A percentile compares a stretch with the other conserved stretches of the same genome.
These are phyloP conservation scores for Stegodyphus mimosarum DNA, from an alignment of 1,140 invertebrate species.

Conservation along the genomic window DNA sequence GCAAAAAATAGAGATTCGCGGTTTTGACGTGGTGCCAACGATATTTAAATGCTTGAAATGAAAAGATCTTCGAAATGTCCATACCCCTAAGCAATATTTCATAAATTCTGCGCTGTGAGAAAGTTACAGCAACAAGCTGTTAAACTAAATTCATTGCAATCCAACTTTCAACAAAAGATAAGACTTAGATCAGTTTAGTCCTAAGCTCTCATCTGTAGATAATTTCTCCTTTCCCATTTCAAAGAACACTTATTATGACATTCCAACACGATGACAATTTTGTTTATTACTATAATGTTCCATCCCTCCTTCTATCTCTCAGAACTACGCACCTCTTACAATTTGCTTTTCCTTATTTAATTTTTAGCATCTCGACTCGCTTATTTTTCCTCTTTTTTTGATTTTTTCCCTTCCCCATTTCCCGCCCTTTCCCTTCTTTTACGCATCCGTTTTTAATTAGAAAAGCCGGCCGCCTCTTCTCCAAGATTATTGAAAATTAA, in stretches of 20 bases:
- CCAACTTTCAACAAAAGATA: not conserved
- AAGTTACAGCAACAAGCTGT: too few species aligned
- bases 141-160: too few species aligned
- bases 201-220: not conserved
- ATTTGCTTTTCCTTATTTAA: constrained; percentile 24
- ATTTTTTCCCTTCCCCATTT: constrained; percentile 26
- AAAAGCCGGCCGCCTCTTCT: constrained; percentile 13
- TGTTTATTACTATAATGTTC: constrained; percentile 25
- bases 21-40: too few species aligned
- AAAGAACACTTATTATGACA: constrained; percentile 31
- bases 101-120: too few species aligned
- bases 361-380: constrained; percentile 2
- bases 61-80: too few species aligned
- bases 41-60: too few species aligned
- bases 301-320: not conserved
- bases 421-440: not conserved
- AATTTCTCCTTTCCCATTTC: constrained; percentile 22
- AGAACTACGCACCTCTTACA: not conserved
- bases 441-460: constrained; percentile 51
- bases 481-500: constrained; percentile 58
- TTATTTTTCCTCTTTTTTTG: not conserved
- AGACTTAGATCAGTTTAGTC: not conserved
- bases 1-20: too few species aligned
- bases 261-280: constrained; percentile 37
- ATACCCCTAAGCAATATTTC: too few species aligned